phyloP scores from a whole-genome alignment of 2,888 invertebrate genomes.

The Melinaea menophilus region DNA sequence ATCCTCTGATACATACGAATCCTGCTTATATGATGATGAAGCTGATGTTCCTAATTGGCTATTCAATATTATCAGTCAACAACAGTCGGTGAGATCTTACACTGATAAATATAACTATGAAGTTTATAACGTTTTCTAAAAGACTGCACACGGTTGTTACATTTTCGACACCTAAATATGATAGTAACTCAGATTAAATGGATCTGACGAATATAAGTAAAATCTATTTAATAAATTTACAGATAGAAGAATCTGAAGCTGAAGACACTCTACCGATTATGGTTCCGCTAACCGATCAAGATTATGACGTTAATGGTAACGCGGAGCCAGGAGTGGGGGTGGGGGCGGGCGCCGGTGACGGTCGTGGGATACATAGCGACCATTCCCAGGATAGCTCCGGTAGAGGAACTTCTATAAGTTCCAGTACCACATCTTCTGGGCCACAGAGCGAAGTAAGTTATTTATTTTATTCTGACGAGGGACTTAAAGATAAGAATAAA shows the following conservation, averaged over 20 bases:
- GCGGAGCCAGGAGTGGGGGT: conserved; percentile 44
- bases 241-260: conserved; percentile 28
- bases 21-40: conserved; percentile 60
- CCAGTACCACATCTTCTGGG: conserved; percentile 57
- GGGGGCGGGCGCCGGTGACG: conserved; percentile 67
- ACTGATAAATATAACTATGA: background rate
- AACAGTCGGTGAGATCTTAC: conserved; percentile 48
- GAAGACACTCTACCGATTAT: conserved; percentile 30
- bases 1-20: conserved; percentile 59
- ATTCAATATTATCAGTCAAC: conserved; percentile 59
- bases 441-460: conserved; percentile 55
- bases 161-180: background rate
- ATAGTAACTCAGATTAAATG: background rate
- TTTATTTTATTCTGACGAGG: background rate
- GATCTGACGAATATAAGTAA: background rate
- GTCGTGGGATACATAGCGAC: conserved; percentile 68
- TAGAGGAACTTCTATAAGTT: conserved; percentile 59
- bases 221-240: background rate
- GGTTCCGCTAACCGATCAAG: conserved; percentile 41
- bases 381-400: conserved; percentile 68
- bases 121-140: background rate
- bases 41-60: conserved; percentile 64
- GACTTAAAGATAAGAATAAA: background rate
- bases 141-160: background rate
- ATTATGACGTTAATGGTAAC: conserved; percentile 56